Evolutionary conservation across 2,113 vertebrate genomes (phyloP), one percentile per base, ranked within the genome.

Genomic region (Turnix velox): DNA sequence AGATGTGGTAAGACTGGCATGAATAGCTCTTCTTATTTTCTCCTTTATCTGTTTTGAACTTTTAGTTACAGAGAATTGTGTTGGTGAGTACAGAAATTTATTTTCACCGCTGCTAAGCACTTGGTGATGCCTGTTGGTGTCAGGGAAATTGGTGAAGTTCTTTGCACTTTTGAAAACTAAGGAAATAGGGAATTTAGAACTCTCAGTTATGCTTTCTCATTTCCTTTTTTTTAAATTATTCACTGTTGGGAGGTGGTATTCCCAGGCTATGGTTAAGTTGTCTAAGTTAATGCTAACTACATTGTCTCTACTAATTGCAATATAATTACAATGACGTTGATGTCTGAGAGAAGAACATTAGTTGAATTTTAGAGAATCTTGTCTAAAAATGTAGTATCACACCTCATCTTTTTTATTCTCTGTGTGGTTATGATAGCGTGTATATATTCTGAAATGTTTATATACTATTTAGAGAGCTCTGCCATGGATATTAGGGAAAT

Each of bases 151-250:
- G 45, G 18, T 62, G 49, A 73, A 77, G 45, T 67, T 61, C 49
- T 73, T 80, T 65, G 14, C 27, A 40, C 24, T 57, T 91, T 12
- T n/a, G 15, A 72, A 87, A 75, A 81, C 39, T 8, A 78, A 66
- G 16, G 75, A 31, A 59, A 67, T 25, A 43, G 48, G 9, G 24
- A 63, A 62, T 71, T 58, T 59, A 49, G 30, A 69, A 45, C 18
- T 65, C 28, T 52, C 39, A 59, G 1, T 68, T 78, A 42, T 5
- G 1, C n/a, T 3, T 6, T 1, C 20, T 66, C 3, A 0, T 55
- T 86, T 69, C 3, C 2, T 37, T 57, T 46, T 40, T 63, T 30
- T 42, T 48, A 1, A 39, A 42, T 61, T 65, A 20, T 31, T 88
- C 59, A 42, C 3, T 62, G 10, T 22, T 66, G n/a, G 4, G 18